Percentiles rank a stretch among this genome's conserved stretches.
phyloP scores from a whole-genome alignment of 2,888 invertebrate genomes.

The Cancer borealis region DNA sequence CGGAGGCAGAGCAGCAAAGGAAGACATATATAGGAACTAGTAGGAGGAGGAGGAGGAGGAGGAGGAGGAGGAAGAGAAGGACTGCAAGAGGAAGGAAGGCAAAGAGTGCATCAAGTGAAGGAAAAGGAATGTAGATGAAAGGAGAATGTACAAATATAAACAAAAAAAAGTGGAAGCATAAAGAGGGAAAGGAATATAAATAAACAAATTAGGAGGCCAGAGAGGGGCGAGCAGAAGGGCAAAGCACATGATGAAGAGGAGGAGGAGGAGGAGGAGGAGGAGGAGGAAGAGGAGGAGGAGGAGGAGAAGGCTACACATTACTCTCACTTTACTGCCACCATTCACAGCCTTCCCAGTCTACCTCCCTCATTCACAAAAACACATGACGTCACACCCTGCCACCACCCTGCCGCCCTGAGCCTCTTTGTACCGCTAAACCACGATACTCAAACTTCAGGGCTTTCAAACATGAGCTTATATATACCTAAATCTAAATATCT shows the following conservation, averaged over 20 bases:
- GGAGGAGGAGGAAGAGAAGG: not conserved
- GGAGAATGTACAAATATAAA: not conserved
- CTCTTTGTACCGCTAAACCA: not conserved
- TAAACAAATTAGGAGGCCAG: not conserved
- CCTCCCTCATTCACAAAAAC: constrained; percentile 20
- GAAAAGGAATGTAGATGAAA: not conserved
- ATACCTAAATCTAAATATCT: too few species aligned
- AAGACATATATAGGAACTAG: not conserved
- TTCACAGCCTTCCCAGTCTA: not conserved
- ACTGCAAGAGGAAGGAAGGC: not conserved
- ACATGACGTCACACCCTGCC: constrained; percentile 10
- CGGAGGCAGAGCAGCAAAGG: not conserved
- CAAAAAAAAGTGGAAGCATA: not conserved
- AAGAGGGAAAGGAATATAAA: not conserved
- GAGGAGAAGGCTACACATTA: constrained; percentile 7
- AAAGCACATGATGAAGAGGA: too few species aligned
- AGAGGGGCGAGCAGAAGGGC: too few species aligned
- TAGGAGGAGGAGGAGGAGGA: not conserved
- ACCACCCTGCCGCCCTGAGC: not conserved
- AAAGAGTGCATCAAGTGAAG: not conserved
- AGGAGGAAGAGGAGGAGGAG: not conserved
- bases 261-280: not conserved
- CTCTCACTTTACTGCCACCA: not conserved
- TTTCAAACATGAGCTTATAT: not conserved
- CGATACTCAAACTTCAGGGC: not conserved